Base-by-base conservation (phyloP, 2,113 vertebrate species). In the Diglossa brunneiventris region DNA sequence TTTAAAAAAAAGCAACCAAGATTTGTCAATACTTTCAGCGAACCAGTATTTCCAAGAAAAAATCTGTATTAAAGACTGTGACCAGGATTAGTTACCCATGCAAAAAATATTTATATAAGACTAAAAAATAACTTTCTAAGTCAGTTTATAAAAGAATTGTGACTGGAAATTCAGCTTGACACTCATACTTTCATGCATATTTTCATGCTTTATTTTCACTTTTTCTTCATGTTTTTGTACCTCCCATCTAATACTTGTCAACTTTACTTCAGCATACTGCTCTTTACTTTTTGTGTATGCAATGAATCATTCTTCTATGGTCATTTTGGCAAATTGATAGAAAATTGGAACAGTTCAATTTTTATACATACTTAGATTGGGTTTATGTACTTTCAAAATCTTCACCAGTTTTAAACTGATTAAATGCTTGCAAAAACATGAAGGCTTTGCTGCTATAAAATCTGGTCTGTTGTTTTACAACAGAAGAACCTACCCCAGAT, bases 1-100 rank as follows among this genome's bases (percentile, higher is more conserved):
- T 20, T 9, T 46, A 67, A 23, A 2, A 49, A 39, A n/a, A 41
- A 75, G 0, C 0, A 75, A 55, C 1, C 0, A 0, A 13, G 5
- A 70, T n/a, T 17, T 62, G 7, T 47, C 41, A 58, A 15, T 33
- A 55, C 7, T 55, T 74, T 75, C 35, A 70, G 10, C 42, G 66
- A 74, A 46, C 2, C 8, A 78, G 3, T 17, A 46, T 72, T 82
- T 62, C 11, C 5, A 82, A 70, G 15, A 73, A 70, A 80, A 62
- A 46, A 15, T 10, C 2, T 62, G 1, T 67, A 7, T 41, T 80
- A 49, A 62, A 69, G 6, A n/a, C 12, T 42, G 20, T 49, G 6
- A 58, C 22, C 15, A 35, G 7, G 10, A 74, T 9, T 83, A 76
- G 27, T 33, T 74, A 58, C 6, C 5, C 6, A 58, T 7, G 6